Evolutionary conservation across 2,888 invertebrate genomes (phyloP).

Genomic region (Operophtera brumata): DNA sequence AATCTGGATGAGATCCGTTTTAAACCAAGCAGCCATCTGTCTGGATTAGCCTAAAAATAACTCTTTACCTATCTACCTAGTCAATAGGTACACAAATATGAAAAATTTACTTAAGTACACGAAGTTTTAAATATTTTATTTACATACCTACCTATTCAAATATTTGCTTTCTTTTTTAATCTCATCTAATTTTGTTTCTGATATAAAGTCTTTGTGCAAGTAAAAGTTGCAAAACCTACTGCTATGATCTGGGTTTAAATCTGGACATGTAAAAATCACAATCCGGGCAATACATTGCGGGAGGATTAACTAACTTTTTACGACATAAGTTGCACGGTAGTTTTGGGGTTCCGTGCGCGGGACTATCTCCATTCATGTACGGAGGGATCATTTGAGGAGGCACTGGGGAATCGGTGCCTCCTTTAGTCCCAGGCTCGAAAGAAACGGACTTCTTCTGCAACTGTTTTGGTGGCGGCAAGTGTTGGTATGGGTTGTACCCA

Average conservation of each 20-base stretch:
- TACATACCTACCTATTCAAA: constrained; percentile 2
- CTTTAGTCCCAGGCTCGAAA: constrained; percentile 87
- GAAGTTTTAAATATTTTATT: constrained; percentile 22
- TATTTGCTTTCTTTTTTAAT: neutral
- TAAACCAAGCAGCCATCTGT: constrained; percentile 33
- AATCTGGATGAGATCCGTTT: constrained; percentile 67
- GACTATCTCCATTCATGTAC: constrained; percentile 45
- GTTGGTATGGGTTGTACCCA: constrained; percentile 82
- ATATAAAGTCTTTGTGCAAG: constrained; percentile 2
- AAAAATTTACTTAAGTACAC: neutral
- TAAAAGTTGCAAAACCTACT: constrained; percentile 24
- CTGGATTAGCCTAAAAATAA: constrained; percentile 21
- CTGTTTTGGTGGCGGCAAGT: constrained; percentile 81
- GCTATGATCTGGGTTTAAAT: constrained; percentile 84
- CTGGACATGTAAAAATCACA: constrained; percentile 96
- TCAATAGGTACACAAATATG: constrained; percentile 2
- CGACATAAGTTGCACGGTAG: constrained; percentile 92
- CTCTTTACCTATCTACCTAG: neutral
- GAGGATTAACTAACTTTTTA: constrained; percentile 89
- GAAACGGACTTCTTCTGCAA: constrained; percentile 85
- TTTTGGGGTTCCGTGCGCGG: constrained; percentile 69
- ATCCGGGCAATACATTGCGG: constrained; percentile 92
- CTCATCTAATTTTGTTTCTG: constrained; percentile 4
- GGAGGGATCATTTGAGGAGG: constrained; percentile 63
- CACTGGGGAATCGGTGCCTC: constrained; percentile 78